These are phyloP conservation scores for Hybognathus amarus DNA, from an alignment of 2,797 vertebrate genomes.

Conservation along the genomic window DNA sequence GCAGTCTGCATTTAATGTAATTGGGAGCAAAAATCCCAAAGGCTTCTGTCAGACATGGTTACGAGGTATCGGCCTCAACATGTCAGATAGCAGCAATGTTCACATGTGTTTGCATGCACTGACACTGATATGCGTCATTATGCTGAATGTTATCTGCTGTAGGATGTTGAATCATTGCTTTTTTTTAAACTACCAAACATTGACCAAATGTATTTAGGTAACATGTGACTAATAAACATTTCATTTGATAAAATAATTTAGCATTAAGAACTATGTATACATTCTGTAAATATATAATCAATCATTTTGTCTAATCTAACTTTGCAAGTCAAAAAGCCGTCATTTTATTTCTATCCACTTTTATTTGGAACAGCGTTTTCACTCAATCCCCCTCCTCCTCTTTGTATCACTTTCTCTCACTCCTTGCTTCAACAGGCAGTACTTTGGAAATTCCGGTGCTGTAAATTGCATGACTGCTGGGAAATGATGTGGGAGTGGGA, in stretches of 20 bases:
- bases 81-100: neutral
- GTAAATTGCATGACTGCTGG: constrained; percentile 54
- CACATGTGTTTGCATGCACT: neutral
- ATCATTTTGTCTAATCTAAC: neutral
- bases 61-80: neutral
- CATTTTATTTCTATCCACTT: neutral
- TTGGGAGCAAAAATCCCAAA: neutral
- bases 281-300: neutral
- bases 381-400: neutral
- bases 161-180: neutral
- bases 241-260: too few relatives aligned
- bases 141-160: neutral
- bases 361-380: neutral
- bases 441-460: constrained; percentile 60
- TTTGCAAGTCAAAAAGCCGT: neutral
- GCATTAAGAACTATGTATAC: too few relatives aligned
- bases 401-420: neutral
- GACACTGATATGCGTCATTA: neutral
- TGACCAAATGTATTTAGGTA: too few relatives aligned
- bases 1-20: neutral
- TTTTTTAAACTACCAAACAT: too few relatives aligned
- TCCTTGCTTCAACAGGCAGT: neutral
- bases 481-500: constrained; percentile 65
- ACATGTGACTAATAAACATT: too few relatives aligned
- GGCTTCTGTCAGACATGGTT: neutral